Percentiles rank a stretch among this genome's conserved stretches.
These are phyloP conservation scores for Drosophila neoperkinsi DNA, from an alignment of 2,888 invertebrate species.

Conservation along the genomic window DNA sequence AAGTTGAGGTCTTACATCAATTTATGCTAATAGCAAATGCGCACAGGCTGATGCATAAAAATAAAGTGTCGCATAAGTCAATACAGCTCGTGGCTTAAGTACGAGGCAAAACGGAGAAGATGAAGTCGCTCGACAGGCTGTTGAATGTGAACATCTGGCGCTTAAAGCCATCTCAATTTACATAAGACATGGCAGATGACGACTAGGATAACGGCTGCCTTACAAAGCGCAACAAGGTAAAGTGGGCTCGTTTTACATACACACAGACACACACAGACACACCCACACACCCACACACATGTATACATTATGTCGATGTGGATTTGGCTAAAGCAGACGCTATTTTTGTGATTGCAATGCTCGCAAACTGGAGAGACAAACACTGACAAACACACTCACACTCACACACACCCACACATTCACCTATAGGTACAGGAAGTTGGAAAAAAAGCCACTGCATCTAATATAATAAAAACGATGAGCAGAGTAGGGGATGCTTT, in stretches of 20 bases:
- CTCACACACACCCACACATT: not conserved
- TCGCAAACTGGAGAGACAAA: conserved; percentile 22
- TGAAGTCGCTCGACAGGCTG: conserved; percentile 26
- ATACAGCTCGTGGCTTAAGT: conserved; percentile 17
- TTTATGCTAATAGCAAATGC: conserved; percentile 42
- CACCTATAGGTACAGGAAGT: not conserved
- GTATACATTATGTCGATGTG: conserved; percentile 31
- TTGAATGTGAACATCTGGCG: conserved; percentile 51
- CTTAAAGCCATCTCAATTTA: conserved; percentile 50
- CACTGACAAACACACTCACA: conserved; percentile 6
- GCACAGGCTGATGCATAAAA: conserved; percentile 24
- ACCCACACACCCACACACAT: not conserved
- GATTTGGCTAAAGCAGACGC: conserved; percentile 51
- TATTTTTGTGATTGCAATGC: conserved; percentile 70
- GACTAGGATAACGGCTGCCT: conserved; percentile 13
- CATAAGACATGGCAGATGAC: conserved; percentile 41
- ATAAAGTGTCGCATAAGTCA: conserved; percentile 57
- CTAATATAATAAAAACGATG: conserved; percentile 36
- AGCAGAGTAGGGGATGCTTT: conserved; percentile 10
- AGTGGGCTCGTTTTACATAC: conserved; percentile 5
- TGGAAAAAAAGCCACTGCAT: conserved; percentile 13
- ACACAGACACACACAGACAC: not conserved
- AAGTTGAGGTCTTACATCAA: conserved; percentile 10
- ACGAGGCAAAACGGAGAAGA: not conserved
- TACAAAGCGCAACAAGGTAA: conserved; percentile 45